A percentile compares a stretch with the other conserved stretches of the same genome.
Evolutionary conservation across 2,888 invertebrate genomes (phyloP).

Genomic region (Aphodius sticticus): DNA sequence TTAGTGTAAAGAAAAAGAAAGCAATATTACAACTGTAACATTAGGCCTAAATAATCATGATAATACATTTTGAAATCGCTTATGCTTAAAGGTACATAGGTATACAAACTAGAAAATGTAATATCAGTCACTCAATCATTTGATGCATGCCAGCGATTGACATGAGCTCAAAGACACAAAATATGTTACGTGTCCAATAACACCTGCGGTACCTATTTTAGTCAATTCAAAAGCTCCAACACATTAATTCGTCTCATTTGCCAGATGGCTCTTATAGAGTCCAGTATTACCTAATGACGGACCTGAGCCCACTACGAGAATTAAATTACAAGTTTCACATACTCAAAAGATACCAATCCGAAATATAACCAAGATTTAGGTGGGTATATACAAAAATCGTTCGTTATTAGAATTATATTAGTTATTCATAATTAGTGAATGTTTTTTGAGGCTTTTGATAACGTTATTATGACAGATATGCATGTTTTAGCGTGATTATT

Average conservation of each 20-base stretch:
- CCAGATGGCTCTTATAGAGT: not conserved
- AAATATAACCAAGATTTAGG: not conserved
- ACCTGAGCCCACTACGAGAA: not conserved
- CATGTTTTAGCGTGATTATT: not conserved
- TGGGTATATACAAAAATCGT: not conserved
- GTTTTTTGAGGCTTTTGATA: not conserved
- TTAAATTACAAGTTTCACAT: not conserved
- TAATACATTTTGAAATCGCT: too few species aligned
- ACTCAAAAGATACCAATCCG: not conserved
- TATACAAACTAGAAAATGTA: not conserved
- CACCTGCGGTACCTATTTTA: conserved; percentile 4
- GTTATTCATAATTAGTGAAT: not conserved
- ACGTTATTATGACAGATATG: not conserved
- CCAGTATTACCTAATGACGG: not conserved
- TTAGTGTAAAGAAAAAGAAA: too few species aligned
- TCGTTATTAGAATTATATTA: not conserved
- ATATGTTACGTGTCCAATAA: not conserved
- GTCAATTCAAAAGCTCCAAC: not conserved
- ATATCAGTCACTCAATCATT: not conserved
- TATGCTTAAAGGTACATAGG: too few species aligned
- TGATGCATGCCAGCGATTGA: not conserved
- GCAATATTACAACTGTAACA: too few species aligned
- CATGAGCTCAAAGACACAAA: not conserved
- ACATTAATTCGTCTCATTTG: not conserved
- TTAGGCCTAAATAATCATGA: too few species aligned